Evolutionary conservation across 1,140 invertebrate species (phyloP).

Genomic region (Drosophila watanabei): DNA sequence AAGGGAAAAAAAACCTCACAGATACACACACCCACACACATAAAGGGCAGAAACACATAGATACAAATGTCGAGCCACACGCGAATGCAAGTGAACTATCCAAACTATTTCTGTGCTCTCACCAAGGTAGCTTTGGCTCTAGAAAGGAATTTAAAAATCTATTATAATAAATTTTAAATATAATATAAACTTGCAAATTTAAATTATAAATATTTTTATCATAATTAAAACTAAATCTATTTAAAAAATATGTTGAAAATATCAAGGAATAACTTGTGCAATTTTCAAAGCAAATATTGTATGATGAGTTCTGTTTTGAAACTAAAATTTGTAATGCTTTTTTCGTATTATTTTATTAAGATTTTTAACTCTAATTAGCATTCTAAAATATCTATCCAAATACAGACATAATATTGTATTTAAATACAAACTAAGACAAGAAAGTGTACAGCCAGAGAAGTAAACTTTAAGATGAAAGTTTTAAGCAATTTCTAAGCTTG

Average conservation of each 20-base stretch:
- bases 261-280: background rate
- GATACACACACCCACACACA: slow-evolving; percentile 17
- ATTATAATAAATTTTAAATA: no score
- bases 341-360: background rate
- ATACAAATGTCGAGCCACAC: slow-evolving; percentile 24
- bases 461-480: slow-evolving; percentile 5
- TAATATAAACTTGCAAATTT: background rate
- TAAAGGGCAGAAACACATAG: background rate
- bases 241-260: background rate
- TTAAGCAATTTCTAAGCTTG: slow-evolving; percentile 33
- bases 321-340: background rate
- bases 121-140: background rate
- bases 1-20: slow-evolving; percentile 5
- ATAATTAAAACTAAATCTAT: background rate
- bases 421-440: no score
- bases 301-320: background rate
- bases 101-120: slow-evolving; percentile 8
- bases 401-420: background rate
- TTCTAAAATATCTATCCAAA: background rate
- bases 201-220: background rate
- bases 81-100: slow-evolving; percentile 5
- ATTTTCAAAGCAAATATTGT: background rate
- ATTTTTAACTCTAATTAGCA: no score
- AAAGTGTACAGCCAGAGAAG: background rate
- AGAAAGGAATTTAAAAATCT: background rate